Base-by-base conservation (phyloP, 2,888 invertebrate species). In the Synergus japonicus region DNA sequence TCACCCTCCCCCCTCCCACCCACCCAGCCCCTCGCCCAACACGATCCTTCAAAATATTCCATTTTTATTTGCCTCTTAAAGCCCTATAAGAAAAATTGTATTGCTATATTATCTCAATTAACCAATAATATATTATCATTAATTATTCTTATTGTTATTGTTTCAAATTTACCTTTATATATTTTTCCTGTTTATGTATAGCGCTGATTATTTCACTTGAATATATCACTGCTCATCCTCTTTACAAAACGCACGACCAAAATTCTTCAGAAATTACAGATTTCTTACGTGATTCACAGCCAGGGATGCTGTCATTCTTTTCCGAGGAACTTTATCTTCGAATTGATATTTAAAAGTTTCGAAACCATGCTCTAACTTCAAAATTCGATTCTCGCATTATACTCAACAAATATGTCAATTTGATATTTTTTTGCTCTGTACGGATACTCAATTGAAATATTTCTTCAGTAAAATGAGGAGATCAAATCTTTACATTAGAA, bases 21-120 rank as follows among this genome's bases (percentile, higher is more conserved):
- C 37, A 60, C 77, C 78, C 41, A n/a, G 10, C 22, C 15, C 69
- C 67, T 76, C 44, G 69, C 78, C 77, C 66, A 49, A 77, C 79
- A 81, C 78, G 79, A 80, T 85, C 84, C 78, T 81, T 83, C 81
- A 83, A 87, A 85, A 85, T 86, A 86, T 85, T 84, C 76, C 49
- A 41, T 37, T 78, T 82, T 66, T 82, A 79, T 82, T 79, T 76
- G 66, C 81, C 84, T 80, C 82, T 81, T 80, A 83, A 79, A 84
- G 83, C 81, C 79, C 86, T 85, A 73, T 73, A 84, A 87, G 80
- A 83, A 85, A 86, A 73, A 46, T 69, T n/a, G 22, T 69, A 69
- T 69, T 49, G 29, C 54, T 29, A 54, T 73, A 73, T 73, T 73
- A 73, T 73, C 22, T 73, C 73, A 49, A 54, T 73, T 73, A 73